phyloP scores from a whole-genome alignment of 2,113 vertebrate species.

The Dryoscopus gambensis region DNA sequence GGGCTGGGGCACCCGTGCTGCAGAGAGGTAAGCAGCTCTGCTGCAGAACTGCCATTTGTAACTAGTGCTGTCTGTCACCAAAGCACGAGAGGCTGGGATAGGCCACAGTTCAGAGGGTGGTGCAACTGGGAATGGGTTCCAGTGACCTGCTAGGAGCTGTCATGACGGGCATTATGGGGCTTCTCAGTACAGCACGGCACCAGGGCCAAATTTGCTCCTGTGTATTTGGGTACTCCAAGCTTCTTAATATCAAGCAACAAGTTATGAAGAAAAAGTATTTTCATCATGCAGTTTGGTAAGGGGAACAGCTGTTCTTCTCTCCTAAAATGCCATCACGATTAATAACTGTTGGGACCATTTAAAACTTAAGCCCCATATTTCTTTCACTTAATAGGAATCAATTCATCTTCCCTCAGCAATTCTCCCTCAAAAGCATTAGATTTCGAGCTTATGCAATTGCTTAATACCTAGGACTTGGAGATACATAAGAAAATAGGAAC shows the following conservation, averaged over 20 bases:
- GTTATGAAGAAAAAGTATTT: neutral
- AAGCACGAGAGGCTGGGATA: neutral
- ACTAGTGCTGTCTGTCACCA: neutral
- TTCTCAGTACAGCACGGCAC: neutral
- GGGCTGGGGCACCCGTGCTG: fast-evolving
- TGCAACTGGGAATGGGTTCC: neutral
- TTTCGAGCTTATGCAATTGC: neutral
- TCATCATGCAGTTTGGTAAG: neutral
- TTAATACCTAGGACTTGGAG: neutral
- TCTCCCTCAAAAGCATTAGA: neutral
- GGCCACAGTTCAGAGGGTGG: neutral
- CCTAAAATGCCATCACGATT: neutral
- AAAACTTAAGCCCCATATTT: neutral
- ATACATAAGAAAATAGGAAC: neutral
- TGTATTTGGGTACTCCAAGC: neutral
- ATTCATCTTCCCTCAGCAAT: neutral
- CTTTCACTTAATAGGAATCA: neutral
- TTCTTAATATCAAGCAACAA: neutral
- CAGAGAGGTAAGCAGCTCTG: neutral
- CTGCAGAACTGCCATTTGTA: neutral
- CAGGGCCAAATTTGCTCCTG: neutral
- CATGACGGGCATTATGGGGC: too few relatives aligned
- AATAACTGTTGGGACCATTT: neutral
- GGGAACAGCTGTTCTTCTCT: neutral
- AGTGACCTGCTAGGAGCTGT: neutral